These are phyloP conservation scores for Zapornia atra DNA, from an alignment of 2,113 vertebrate species.

Conservation along the genomic window DNA sequence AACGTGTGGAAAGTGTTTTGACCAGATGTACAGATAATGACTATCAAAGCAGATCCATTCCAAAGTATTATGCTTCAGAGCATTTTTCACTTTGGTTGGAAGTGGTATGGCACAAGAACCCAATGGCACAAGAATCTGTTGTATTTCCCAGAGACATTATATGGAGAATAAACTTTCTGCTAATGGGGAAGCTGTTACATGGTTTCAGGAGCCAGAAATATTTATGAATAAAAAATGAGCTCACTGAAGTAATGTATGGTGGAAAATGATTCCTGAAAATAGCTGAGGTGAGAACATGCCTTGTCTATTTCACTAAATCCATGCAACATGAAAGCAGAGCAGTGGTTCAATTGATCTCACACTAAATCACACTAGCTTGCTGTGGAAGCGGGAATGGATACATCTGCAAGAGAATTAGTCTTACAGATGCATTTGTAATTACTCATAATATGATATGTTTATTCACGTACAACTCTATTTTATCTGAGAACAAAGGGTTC, in stretches of 20 bases:
- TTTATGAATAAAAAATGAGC: not conserved
- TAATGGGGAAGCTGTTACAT: not conserved
- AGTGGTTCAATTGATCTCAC: not conserved
- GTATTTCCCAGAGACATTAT: not conserved
- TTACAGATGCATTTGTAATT: not conserved
- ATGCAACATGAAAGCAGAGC: not conserved
- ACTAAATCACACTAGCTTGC: not conserved
- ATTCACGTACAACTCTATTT: not conserved
- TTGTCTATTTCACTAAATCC: conserved; percentile 5
- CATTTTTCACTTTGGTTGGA: not conserved
- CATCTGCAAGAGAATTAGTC: not conserved
- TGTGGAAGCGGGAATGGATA: not conserved
- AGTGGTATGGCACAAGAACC: not conserved
- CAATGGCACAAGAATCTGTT: not conserved
- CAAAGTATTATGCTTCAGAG: conserved; percentile 2
- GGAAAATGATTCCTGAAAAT: conserved; percentile 12
- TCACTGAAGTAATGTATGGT: not conserved
- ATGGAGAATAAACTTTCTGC: not conserved
- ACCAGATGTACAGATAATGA: conserved; percentile 58
- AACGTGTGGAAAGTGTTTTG: conserved; percentile 27
- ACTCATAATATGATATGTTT: not conserved
- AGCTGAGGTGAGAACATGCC: not conserved
- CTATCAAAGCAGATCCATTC: conserved; percentile 40
- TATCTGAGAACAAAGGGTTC: not conserved
- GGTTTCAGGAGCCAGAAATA: conserved; percentile 4